phyloP scores from a whole-genome alignment of 2,888 invertebrate species.

The Pammene fasciana region DNA sequence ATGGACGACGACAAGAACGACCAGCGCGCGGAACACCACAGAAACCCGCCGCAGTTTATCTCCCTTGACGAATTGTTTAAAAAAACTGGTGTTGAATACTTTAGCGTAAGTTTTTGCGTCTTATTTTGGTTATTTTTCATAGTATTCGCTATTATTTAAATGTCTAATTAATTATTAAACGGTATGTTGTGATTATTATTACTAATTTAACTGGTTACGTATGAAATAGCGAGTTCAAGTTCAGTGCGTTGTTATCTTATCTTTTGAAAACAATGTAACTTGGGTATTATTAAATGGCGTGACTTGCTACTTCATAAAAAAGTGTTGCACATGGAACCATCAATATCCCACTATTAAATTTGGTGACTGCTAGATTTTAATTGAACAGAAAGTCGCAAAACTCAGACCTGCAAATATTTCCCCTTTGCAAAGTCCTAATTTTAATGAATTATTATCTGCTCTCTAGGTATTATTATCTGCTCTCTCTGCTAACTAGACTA shows the following conservation, averaged over 20 bases:
- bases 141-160: neutral
- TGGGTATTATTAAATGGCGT: neutral
- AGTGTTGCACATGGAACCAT: too few relatives aligned
- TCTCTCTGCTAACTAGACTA: too few relatives aligned
- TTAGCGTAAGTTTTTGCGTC: slow-evolving; percentile 84
- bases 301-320: neutral
- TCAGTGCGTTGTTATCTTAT: slow-evolving; percentile 14
- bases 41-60: slow-evolving; percentile 88
- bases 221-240: too few relatives aligned
- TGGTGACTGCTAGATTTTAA: too few relatives aligned
- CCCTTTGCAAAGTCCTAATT: too few relatives aligned
- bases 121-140: slow-evolving; percentile 3
- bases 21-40: slow-evolving; percentile 92
- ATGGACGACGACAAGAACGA: slow-evolving; percentile 88
- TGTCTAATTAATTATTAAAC: neutral
- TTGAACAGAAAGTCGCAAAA: too few relatives aligned
- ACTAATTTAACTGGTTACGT: neutral
- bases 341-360: too few relatives aligned
- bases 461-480: too few relatives aligned
- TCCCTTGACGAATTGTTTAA: slow-evolving; percentile 86
- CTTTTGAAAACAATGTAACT: slow-evolving; percentile 9
- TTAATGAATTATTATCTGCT: too few relatives aligned
- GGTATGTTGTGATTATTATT: neutral
- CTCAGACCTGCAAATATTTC: too few relatives aligned
- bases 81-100: slow-evolving; percentile 94